Evolutionary conservation across 2,797 vertebrate species (phyloP).

Genomic region (Pyrocephalus nanus): DNA sequence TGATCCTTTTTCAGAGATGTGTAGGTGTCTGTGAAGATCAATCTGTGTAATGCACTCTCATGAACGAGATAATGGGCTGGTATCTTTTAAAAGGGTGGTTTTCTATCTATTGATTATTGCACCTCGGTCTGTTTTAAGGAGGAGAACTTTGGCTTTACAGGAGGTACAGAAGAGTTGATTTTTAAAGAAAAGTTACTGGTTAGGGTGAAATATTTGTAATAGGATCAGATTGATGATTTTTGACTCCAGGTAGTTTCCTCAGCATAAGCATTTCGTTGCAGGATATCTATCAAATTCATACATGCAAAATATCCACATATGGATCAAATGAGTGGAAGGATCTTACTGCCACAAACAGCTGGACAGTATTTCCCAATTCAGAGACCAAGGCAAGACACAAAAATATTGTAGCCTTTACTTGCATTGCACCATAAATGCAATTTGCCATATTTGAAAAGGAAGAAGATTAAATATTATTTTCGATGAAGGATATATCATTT

Average conservation of each 20-base stretch:
- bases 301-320: not conserved
- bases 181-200: not conserved
- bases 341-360: not conserved
- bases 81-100: not conserved
- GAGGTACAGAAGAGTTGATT: not conserved
- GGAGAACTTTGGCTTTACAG: not conserved
- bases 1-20: not conserved
- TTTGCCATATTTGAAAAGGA: not conserved
- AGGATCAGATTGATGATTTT: not conserved
- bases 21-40: not conserved
- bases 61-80: not conserved
- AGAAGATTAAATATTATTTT: not conserved
- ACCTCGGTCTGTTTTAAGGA: not conserved
- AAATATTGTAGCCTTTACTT: not conserved
- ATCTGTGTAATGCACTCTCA: not conserved
- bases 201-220: not conserved
- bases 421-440: not conserved
- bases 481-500: not conserved
- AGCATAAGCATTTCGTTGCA: not conserved
- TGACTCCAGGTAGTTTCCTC: not conserved
- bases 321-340: not conserved
- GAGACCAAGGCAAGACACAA: not conserved
- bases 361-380: not conserved
- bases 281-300: not conserved
- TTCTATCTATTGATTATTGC: not conserved